phyloP scores from a whole-genome alignment of 2,797 vertebrate genomes.

The Orestias chungarensis region DNA sequence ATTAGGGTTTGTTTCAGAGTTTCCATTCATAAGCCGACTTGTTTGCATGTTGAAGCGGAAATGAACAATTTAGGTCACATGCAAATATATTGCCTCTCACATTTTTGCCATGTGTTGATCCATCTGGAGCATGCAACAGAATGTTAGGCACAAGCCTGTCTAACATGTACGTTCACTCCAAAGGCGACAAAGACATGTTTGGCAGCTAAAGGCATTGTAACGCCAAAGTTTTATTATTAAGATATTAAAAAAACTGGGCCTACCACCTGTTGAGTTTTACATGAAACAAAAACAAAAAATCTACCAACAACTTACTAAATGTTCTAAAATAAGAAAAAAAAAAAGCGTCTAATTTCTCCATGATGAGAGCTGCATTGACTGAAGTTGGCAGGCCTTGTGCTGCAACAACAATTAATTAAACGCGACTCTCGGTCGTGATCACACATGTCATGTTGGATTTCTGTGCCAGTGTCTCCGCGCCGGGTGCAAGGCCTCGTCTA shows the following conservation, averaged over 20 bases:
- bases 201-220: conserved; percentile 56
- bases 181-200: conserved; percentile 69
- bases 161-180: conserved; percentile 71
- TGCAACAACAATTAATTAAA: conserved; percentile 70
- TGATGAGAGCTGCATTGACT: conserved; percentile 55
- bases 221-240: conserved; percentile 10
- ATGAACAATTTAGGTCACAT: conserved; percentile 83
- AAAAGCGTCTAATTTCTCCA: conserved; percentile 45
- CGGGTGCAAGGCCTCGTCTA: conserved; percentile 64
- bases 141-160: conserved; percentile 77
- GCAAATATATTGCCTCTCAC: conserved; percentile 80
- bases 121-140: conserved; percentile 80
- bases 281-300: conserved; percentile 20
- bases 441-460: conserved; percentile 78
- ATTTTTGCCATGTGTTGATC: conserved; percentile 85
- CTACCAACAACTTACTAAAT: neutral
- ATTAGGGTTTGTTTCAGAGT: conserved; percentile 23
- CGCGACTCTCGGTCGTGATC: conserved; percentile 73
- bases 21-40: conserved; percentile 46
- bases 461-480: conserved; percentile 42
- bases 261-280: conserved; percentile 23
- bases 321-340: conserved; percentile 9
- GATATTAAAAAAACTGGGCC: neutral
- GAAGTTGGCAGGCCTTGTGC: conserved; percentile 46
- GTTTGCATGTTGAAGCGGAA: conserved; percentile 73